A percentile compares a stretch with the other conserved stretches of the same genome.
Evolutionary conservation across 1,140 invertebrate species (phyloP).

Genomic region (Camponotus floridanus): DNA sequence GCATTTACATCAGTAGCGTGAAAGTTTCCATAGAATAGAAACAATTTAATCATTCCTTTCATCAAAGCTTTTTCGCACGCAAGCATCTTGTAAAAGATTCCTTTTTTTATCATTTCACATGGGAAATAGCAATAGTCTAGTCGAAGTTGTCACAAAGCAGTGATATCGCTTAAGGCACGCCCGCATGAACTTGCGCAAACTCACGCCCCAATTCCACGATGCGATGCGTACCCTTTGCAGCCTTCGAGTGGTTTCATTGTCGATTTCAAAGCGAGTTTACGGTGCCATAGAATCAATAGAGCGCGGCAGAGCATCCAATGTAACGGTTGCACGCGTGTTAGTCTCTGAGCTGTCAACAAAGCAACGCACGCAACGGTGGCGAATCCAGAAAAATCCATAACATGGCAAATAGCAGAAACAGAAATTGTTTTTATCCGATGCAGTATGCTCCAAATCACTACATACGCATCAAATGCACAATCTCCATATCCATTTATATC

Average conservation of each 20-base stretch:
- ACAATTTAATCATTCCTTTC: neutral
- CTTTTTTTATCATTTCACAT: slow-evolving; percentile 6
- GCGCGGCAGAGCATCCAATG: slow-evolving; percentile 27
- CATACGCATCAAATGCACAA: slow-evolving; percentile 12
- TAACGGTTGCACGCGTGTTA: slow-evolving; percentile 47
- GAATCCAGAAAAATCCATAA: slow-evolving; percentile 32
- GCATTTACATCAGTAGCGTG: neutral
- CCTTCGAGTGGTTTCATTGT: slow-evolving; percentile 65
- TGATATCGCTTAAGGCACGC: neutral
- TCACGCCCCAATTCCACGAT: slow-evolving; percentile 35
- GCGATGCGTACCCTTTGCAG: slow-evolving; percentile 41
- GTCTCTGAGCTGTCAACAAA: slow-evolving; percentile 68
- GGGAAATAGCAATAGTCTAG: neutral
- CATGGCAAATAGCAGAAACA: slow-evolving; percentile 50
- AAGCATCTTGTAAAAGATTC: neutral
- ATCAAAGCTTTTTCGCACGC: neutral
- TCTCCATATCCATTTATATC: slow-evolving; percentile 41
- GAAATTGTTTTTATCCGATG: slow-evolving; percentile 43
- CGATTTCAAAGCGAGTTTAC: slow-evolving; percentile 72
- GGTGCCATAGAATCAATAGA: slow-evolving; percentile 64
- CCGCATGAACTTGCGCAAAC: neutral
- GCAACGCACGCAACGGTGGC: neutral
- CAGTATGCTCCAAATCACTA: slow-evolving; percentile 38
- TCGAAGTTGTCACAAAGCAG: slow-evolving; percentile 17
- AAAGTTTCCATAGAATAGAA: neutral